These are phyloP conservation scores for Caenorhabditis tropicalis DNA, from an alignment of 1,140 invertebrate species.

Conservation along the genomic window DNA sequence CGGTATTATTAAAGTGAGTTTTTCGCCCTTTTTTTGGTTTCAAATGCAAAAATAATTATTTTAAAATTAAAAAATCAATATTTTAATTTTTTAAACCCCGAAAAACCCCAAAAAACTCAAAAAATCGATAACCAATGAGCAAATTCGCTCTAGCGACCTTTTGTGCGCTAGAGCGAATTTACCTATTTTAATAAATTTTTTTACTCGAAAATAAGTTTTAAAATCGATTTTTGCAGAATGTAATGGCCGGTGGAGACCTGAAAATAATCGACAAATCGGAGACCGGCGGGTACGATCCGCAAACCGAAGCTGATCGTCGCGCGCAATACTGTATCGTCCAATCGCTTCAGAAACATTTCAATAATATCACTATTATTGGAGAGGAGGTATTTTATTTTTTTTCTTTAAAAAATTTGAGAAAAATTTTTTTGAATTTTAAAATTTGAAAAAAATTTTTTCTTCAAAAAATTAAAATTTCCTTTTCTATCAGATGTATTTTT, in stretches of 20 bases:
- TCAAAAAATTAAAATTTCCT: too few relatives aligned
- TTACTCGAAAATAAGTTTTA: background rate
- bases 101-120: background rate
- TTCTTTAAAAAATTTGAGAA: conserved; percentile 45
- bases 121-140: too few relatives aligned
- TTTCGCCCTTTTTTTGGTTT: background rate
- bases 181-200: too few relatives aligned
- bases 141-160: too few relatives aligned
- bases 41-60: background rate
- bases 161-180: too few relatives aligned
- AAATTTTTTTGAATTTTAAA: too few relatives aligned
- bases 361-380: conserved; percentile 80
- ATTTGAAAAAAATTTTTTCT: too few relatives aligned
- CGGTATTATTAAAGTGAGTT: conserved; percentile 65
- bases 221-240: conserved; percentile 57
- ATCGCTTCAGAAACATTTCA: conserved; percentile 82
- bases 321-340: conserved; percentile 90
- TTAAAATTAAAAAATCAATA: background rate
- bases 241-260: conserved; percentile 65
- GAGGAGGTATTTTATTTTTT: too few relatives aligned
- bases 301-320: conserved; percentile 94
- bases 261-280: conserved; percentile 73
- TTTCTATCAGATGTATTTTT: too few relatives aligned
- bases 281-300: conserved; percentile 81
- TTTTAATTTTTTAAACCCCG: background rate